Evolutionary conservation across 2,113 vertebrate species (phyloP), one percentile per base, ranked within the genome.

Genomic region (Loxodonta africana): DNA sequence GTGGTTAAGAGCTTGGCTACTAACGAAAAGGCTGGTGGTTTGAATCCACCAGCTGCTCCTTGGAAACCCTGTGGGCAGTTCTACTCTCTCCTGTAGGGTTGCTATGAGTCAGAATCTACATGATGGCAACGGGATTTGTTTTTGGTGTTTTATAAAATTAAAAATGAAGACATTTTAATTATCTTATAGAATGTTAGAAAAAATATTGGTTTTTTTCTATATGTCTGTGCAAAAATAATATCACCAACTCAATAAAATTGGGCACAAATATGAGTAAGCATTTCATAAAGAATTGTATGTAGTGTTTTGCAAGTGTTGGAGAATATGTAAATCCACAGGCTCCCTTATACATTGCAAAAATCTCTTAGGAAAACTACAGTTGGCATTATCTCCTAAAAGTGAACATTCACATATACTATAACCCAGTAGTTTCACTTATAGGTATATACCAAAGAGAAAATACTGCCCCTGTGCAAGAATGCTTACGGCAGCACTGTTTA

Each of bases 151-250:
- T 82, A 67, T 65, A 73, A 80, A 92, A 63, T 74, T 92, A 85
- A 77, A 74, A 76, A 85, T 10, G 44, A 89, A n/a, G n/a, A 57
- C 53, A 77, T 77, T 73, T 81, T 82, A 91, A 82, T 91, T 87
- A 82, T 62, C 11, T 41, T 88, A 12, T 86, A 86, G 81, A 82
- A 53, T 90, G 2, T 69, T 86, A 86, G 21, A 46, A 57, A 93
- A 86, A 84, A 62, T 74, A 63, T 7, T 53, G 9, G 9, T 77
- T 71, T 93, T 88, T 48, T 82, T 84, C 67, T 86, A 1, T 95
- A 53, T 88, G 37, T 65, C 57, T 25, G n/a, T 33, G 30, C 3
- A 33, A 85, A 76, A 95, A 67, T 95, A 73, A 77, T 44, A 41
- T 9, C 2, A 60, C 21, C 23, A 85, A 62, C 8, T 18, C 28